phyloP scores from a whole-genome alignment of 2,888 invertebrate genomes.

The Trachelus tabidus region DNA sequence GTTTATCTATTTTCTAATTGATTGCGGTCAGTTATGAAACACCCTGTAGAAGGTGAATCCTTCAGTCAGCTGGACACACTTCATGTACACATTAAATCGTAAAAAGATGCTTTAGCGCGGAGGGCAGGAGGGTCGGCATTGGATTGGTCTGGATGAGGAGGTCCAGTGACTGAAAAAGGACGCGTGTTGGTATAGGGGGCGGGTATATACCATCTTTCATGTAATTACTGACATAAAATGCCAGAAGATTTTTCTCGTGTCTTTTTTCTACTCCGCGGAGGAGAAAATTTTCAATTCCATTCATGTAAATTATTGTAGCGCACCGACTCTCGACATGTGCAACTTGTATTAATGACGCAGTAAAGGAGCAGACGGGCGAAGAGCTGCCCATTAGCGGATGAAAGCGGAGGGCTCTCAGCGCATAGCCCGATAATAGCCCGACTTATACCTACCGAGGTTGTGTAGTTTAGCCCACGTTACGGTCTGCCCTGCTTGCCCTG shows the following conservation, averaged over 20 bases:
- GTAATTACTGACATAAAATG: constrained; percentile 63
- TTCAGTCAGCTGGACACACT: constrained; percentile 44
- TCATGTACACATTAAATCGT: constrained; percentile 49
- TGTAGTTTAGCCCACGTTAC: constrained; percentile 63
- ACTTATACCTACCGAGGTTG: constrained; percentile 62
- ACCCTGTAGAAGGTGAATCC: constrained; percentile 6
- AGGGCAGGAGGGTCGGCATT: constrained; percentile 19
- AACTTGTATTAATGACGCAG: constrained; percentile 67
- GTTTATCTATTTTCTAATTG: not conserved
- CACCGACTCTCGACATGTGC: constrained; percentile 65
- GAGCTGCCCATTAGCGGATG: constrained; percentile 67
- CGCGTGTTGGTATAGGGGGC: constrained; percentile 33
- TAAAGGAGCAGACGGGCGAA: constrained; percentile 65
- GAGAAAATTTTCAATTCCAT: constrained; percentile 66
- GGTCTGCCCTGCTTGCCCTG: constrained; percentile 39
- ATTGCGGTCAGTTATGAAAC: not conserved
- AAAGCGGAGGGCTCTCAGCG: constrained; percentile 65
- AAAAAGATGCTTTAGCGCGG: constrained; percentile 37
- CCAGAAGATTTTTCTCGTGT: constrained; percentile 54
- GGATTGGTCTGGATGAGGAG: constrained; percentile 20
- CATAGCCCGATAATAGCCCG: constrained; percentile 66
- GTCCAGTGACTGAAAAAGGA: constrained; percentile 26
- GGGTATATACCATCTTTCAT: constrained; percentile 57
- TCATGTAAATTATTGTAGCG: constrained; percentile 67
- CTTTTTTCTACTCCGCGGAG: constrained; percentile 61